A percentile compares a stretch with the other conserved stretches of the same genome.
phyloP scores from a whole-genome alignment of 2,888 invertebrate species.

The Microctonus brassicae region DNA sequence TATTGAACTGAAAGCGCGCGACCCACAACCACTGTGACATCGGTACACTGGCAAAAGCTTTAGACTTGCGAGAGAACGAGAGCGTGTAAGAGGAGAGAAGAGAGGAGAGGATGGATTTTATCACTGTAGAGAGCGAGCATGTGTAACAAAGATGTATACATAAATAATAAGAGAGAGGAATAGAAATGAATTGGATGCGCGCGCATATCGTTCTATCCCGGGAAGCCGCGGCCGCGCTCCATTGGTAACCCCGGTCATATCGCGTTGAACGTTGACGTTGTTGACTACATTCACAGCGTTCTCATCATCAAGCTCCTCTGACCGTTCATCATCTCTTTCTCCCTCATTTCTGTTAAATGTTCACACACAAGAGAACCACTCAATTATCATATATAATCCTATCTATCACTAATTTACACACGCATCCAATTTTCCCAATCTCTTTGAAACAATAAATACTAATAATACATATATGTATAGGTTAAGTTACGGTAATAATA shows the following conservation, averaged over 20 bases:
- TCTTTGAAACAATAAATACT: not conserved
- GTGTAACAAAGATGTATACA: too few species aligned
- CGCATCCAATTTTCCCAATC: not conserved
- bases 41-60: constrained; percentile 9
- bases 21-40: constrained; percentile 10
- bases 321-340: too few species aligned
- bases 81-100: not conserved
- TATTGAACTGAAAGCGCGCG: constrained; percentile 29
- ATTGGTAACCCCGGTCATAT: not conserved
- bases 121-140: not conserved
- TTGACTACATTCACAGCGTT: not conserved
- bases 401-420: not conserved
- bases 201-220: constrained; percentile 26
- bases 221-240: constrained; percentile 14
- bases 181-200: not conserved
- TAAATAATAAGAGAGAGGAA: not conserved
- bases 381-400: not conserved
- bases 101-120: not conserved
- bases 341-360: not conserved
- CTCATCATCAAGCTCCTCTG: too few species aligned
- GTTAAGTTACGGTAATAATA: not conserved
- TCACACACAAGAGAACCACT: not conserved
- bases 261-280: constrained; percentile 3
- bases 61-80: too few species aligned
- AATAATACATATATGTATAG: not conserved